Base-by-base conservation (phyloP, 2,888 invertebrate species). In the Pseudolycoriella hygida region DNA sequence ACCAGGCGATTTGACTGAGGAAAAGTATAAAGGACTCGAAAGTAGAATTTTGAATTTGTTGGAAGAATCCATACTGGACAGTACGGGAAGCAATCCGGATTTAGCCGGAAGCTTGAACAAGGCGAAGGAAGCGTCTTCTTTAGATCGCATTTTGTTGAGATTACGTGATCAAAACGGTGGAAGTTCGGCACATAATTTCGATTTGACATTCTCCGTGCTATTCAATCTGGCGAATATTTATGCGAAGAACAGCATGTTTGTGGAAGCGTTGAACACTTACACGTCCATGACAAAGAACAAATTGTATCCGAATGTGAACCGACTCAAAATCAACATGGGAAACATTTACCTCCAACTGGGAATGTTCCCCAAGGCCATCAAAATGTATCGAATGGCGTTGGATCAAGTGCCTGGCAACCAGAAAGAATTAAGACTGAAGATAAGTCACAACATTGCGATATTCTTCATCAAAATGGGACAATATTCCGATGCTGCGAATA, bases 331-430 rank as follows among this genome's bases (percentile, higher is more conserved):
- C 1, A 98, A 98, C 62, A 96, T 98, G 84, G 97, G 96, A 2
- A 97, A 97, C 60, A 92, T 98, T 56, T 90, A 93, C 64, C 89
- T 88, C 57, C 87, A 86, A 67, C 86, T 93, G 74, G 90, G 89
- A 52, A 78, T 88, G 56, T 90, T 85, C 58, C 80, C 85, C 12
- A 90, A 94, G 67, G 96, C 97, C 1, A 78, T 98, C 47, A 98
- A 98, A 69, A 80, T 93, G 72, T 98, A 94, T 60, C 76, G 96
- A 54, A 98, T 97, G 97, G 96, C 97, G 1, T 70, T 98, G 51
- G 98, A 98, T 67, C 97, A 97, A 65, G 84, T 85, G 3, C 90
- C 94, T 1, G 86, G 86, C 34, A 86, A 84, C 45, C 88, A 94
- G 59, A 93, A 92, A 61, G 87, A 89, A 64, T 71, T 94, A 55